Conservation (phyloP, 2,888 invertebrate genomes). For the Lasioglossum malachurum region DNA sequence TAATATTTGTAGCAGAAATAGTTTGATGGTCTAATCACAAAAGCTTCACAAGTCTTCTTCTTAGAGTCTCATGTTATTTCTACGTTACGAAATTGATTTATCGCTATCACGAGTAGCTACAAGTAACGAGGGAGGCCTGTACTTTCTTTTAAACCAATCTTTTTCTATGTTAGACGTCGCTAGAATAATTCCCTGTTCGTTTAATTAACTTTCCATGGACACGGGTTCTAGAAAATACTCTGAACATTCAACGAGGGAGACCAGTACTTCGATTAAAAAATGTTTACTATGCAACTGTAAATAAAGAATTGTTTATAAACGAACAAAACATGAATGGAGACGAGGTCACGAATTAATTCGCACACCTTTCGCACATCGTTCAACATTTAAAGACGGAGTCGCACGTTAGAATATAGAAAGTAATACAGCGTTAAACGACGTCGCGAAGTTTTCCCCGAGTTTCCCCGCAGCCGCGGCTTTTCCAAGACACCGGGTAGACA, state of each 20-base stretch:
- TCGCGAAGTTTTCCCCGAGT: background rate
- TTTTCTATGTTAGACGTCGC: no score
- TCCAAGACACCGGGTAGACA: conserved; percentile 58
- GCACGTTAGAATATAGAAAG: background rate
- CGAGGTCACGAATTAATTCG: background rate
- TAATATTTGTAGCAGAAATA: no score
- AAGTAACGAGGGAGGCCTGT: background rate
- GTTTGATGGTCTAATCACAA: no score
- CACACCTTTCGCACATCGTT: background rate
- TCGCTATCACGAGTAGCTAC: no score
- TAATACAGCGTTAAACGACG: background rate
- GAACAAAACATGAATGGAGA: background rate
- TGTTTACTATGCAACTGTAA: no score
- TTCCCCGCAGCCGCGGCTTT: conserved; percentile 9
- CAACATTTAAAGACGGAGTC: background rate
- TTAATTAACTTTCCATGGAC: no score
- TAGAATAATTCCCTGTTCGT: no score
- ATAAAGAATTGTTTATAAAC: background rate
- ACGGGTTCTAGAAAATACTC: background rate
- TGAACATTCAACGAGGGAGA: background rate
- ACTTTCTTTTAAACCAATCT: background rate
- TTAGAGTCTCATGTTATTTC: no score
- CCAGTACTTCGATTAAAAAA: no score
- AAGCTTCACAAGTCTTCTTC: no score
- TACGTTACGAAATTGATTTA: no score